phyloP scores from a whole-genome alignment of 2,797 vertebrate genomes.

The Hirundo rustica region DNA sequence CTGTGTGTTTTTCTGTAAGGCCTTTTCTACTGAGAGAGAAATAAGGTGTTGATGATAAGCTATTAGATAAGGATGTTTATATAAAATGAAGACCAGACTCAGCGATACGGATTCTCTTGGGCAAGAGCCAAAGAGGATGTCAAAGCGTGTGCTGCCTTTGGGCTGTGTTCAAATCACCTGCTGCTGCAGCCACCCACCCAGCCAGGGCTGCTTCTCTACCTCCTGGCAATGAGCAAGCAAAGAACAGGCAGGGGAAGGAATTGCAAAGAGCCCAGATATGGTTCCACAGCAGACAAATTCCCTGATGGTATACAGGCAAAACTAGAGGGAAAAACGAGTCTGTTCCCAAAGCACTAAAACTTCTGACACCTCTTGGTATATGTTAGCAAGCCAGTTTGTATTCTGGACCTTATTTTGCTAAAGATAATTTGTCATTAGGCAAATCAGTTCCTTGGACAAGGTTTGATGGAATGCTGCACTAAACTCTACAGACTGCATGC shows the following conservation, averaged over 20 bases:
- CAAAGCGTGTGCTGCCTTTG: not conserved
- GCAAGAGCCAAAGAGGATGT: not conserved
- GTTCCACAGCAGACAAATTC: not conserved
- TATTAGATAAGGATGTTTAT: not conserved
- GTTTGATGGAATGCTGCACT: not conserved
- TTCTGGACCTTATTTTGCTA: not conserved
- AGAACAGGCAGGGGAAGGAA: not conserved
- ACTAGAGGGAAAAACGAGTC: not conserved
- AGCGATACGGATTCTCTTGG: not conserved
- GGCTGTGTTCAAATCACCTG: not conserved
- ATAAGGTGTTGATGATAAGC: not conserved
- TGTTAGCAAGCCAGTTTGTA: rapidly evolving
- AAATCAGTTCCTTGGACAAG: not conserved
- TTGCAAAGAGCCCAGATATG: not conserved
- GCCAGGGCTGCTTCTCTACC: not conserved
- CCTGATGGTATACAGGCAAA: not conserved
- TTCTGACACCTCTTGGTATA: not conserved
- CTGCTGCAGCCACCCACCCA: not conserved
- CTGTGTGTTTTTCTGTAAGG: not conserved
- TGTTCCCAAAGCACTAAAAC: not conserved
- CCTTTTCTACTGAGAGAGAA: not conserved
- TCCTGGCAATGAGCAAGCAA: not conserved
- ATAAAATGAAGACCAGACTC: not conserved
- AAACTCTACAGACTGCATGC: not conserved
- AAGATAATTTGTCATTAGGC: not conserved